Evolutionary conservation across 2,113 vertebrate genomes (phyloP).

Genomic region (Antechinus stuartii): DNA sequence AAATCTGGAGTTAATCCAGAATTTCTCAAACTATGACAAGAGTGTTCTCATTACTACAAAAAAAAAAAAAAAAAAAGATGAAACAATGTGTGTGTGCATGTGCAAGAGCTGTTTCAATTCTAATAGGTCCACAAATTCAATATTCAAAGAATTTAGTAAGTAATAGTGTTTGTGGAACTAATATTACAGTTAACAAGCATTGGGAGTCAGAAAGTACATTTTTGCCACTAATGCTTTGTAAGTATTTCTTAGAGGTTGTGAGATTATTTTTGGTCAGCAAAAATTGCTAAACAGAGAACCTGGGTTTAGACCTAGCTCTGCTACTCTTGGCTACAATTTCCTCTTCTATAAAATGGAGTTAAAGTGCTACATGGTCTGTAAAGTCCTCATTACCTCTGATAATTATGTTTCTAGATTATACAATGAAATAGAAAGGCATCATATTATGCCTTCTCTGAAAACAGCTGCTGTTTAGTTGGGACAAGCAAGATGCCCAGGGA

Average conservation of each 20-base stretch:
- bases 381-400: neutral
- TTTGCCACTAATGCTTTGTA: neutral
- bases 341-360: neutral
- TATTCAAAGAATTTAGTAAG: neutral
- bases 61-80: neutral
- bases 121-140: neutral
- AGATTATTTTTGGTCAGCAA: neutral
- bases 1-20: constrained; percentile 19
- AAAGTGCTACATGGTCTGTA: neutral
- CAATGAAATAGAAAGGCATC: neutral
- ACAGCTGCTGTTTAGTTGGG: neutral
- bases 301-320: neutral
- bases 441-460: neutral
- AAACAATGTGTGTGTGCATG: neutral
- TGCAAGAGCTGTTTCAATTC: neutral
- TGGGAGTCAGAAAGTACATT: neutral
- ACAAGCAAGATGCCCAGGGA: neutral
- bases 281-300: neutral
- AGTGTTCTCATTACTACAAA: neutral
- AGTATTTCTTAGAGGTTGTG: neutral
- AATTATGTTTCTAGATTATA: neutral
- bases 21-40: neutral
- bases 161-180: neutral
- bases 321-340: neutral
- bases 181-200: neutral